A percentile compares a stretch with the other conserved stretches of the same genome.
Conservation (phyloP, 2,113 vertebrate genomes). For the Peucedramus taeniatus region DNA sequence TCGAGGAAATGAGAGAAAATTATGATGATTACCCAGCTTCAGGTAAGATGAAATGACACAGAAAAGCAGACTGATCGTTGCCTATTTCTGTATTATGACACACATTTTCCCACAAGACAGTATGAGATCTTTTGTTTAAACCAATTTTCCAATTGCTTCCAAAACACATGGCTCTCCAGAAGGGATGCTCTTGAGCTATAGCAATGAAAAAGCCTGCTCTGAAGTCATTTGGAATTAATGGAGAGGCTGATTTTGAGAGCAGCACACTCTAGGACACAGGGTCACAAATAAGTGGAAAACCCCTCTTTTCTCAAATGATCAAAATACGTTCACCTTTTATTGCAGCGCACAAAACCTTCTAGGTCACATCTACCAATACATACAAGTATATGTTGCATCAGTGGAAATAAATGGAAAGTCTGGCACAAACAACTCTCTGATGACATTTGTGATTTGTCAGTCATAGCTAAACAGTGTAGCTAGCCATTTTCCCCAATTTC, state of each 20-base stretch:
- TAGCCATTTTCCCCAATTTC: not conserved
- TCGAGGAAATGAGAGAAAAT: not conserved
- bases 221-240: fast-evolving
- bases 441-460: not conserved
- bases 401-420: not conserved
- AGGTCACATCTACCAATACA: not conserved
- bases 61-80: not conserved
- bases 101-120: not conserved
- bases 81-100: not conserved
- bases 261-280: not conserved
- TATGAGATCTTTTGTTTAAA: not conserved
- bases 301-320: not conserved
- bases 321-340: not conserved
- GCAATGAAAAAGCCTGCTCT: not conserved
- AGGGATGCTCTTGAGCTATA: not conserved
- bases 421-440: not conserved
- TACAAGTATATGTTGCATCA: not conserved
- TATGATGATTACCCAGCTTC: not conserved
- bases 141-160: not conserved
- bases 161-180: not conserved
- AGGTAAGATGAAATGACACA: slow-evolving; percentile 1
- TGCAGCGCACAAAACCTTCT: not conserved
- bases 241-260: not conserved
- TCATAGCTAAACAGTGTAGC: not conserved
- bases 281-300: not conserved